Conservation (phyloP, 2,113 vertebrate genomes). For the Kryptolebias marmoratus region DNA sequence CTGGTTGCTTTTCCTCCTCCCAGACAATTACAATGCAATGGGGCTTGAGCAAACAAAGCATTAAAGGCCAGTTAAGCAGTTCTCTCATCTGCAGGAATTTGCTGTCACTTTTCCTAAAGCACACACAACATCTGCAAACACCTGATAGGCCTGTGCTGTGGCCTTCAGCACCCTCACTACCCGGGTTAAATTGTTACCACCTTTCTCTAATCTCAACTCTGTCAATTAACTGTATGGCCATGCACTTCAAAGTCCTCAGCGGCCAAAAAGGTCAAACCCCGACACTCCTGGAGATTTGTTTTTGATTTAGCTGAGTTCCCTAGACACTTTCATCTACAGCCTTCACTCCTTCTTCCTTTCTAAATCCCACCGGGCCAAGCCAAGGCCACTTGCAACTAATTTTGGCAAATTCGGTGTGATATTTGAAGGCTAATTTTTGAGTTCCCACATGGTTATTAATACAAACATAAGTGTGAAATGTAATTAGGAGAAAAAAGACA, state of each 20-base stretch:
- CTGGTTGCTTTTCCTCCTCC: slow-evolving; percentile 83
- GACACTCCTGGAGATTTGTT: slow-evolving; percentile 81
- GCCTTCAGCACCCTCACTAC: slow-evolving; percentile 83
- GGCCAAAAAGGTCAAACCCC: slow-evolving; percentile 90
- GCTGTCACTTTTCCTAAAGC: slow-evolving; percentile 76
- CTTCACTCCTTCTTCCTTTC: slow-evolving; percentile 51
- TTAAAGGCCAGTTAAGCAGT: slow-evolving; percentile 88
- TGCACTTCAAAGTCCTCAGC: slow-evolving; percentile 90
- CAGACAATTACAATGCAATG: slow-evolving; percentile 89
- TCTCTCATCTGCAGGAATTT: slow-evolving; percentile 82
- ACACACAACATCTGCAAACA: slow-evolving; percentile 89
- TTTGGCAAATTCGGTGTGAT: slow-evolving; percentile 63
- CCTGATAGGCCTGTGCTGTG: slow-evolving; percentile 88
- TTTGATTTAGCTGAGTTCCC: slow-evolving; percentile 81
- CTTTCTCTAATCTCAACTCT: slow-evolving; percentile 91
- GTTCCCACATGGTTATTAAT: slow-evolving; percentile 47
- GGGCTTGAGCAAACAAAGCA: slow-evolving; percentile 94
- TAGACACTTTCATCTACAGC: slow-evolving; percentile 87
- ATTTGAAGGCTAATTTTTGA: slow-evolving; percentile 58
- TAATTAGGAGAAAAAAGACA: slow-evolving; percentile 18
- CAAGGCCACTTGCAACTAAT: slow-evolving; percentile 48
- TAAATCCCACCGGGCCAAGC: slow-evolving; percentile 37
- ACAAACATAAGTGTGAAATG: slow-evolving; percentile 50
- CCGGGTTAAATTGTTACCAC: slow-evolving; percentile 99
- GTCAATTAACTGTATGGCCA: slow-evolving; percentile 94